These are phyloP conservation scores for Spea multiplicata DNA, from an alignment of 2,113 vertebrate species.

Conservation along the genomic window DNA sequence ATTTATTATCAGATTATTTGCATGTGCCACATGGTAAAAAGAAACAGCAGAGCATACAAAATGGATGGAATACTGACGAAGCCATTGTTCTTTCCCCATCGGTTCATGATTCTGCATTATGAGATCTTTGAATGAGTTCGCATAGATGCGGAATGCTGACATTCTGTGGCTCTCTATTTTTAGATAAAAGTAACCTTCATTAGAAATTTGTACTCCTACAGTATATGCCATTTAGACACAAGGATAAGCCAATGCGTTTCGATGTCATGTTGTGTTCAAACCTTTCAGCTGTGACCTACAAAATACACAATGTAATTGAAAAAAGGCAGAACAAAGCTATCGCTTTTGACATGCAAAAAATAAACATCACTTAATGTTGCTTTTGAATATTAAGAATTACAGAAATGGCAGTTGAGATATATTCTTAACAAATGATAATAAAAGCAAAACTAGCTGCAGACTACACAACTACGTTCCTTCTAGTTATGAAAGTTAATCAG, in stretches of 20 bases:
- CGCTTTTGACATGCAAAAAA: too few species aligned
- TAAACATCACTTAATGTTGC: too few species aligned
- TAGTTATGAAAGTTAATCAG: too few species aligned
- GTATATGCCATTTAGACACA: not conserved
- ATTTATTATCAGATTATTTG: too few species aligned
- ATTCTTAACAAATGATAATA: too few species aligned
- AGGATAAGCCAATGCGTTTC: not conserved
- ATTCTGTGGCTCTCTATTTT: constrained; percentile 13
- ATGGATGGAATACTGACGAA: not conserved
- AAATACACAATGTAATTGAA: not conserved
- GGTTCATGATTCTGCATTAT: constrained; percentile 7
- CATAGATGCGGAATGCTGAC: not conserved
- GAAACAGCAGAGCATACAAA: not conserved
- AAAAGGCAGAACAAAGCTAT: too few species aligned
- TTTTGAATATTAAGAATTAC: too few species aligned
- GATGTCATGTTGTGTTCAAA: not conserved
- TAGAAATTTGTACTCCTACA: not conserved
- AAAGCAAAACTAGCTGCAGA: too few species aligned
- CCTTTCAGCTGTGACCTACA: not conserved
- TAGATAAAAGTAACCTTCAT: not conserved
- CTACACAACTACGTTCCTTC: too few species aligned
- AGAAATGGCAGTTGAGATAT: too few species aligned
- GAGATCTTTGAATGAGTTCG: not conserved
- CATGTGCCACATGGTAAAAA: not conserved
- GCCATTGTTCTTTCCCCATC: not conserved